These are phyloP conservation scores for Pachydiplax longipennis DNA, from an alignment of 2,888 invertebrate species.

Conservation along the genomic window DNA sequence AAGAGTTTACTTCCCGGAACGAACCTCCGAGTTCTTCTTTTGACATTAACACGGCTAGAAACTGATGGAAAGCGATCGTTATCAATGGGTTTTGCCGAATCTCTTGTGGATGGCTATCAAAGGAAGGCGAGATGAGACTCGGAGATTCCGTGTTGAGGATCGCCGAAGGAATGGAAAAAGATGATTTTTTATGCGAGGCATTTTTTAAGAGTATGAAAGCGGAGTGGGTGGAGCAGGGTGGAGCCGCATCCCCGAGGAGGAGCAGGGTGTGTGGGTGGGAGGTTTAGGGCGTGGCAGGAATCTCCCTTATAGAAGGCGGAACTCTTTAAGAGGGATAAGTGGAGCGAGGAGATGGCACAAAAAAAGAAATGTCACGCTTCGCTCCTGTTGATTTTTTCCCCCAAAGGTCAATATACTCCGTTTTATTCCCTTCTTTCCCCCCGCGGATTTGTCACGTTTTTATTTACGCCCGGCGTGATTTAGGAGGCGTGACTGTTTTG, in stretches of 20 bases:
- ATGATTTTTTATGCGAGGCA: neutral
- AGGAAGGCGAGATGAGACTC: neutral
- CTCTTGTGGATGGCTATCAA: neutral
- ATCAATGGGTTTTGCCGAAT: too few species aligned
- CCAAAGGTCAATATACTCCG: neutral
- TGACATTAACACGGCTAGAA: too few species aligned
- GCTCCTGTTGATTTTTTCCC: neutral
- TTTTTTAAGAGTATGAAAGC: neutral
- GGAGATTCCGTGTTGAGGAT: neutral
- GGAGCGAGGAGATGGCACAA: neutral
- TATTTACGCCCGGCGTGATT: neutral
- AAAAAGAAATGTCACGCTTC: neutral
- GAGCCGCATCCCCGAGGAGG: neutral
- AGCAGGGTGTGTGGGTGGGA: neutral
- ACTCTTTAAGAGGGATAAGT: neutral
- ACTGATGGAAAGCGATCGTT: too few species aligned
- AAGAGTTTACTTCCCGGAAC: too few species aligned
- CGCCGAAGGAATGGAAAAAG: neutral
- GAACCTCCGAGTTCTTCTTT: too few species aligned
- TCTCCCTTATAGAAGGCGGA: slow-evolving; percentile 9
- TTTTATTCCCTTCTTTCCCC: neutral
- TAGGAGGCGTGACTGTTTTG: too few species aligned
- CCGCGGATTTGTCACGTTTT: neutral
- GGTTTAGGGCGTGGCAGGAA: neutral
- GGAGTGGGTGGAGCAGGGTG: neutral